Conservation (phyloP, 2,888 invertebrate species). For the Busseola fusca region DNA sequence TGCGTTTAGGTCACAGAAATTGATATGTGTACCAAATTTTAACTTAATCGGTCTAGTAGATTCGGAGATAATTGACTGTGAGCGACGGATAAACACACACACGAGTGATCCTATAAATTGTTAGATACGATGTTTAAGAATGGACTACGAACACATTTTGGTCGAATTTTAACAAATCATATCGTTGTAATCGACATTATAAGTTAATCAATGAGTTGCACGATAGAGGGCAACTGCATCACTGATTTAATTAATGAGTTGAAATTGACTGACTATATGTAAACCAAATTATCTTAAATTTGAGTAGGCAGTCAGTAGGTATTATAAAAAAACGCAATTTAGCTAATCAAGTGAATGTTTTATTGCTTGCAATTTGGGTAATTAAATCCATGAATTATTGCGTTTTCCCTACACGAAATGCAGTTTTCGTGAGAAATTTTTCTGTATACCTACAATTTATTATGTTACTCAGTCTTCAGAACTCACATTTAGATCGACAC, state of each 20-base stretch:
- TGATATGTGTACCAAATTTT: too few species aligned
- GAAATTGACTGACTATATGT: not conserved
- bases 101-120: too few species aligned
- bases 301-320: not conserved
- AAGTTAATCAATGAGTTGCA: not conserved
- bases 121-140: not conserved
- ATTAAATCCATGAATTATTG: not conserved
- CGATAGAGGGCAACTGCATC: too few species aligned
- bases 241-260: not conserved
- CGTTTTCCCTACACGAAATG: not conserved
- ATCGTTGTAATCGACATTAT: not conserved
- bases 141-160: too few species aligned
- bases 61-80: too few species aligned
- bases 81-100: too few species aligned
- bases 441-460: too few species aligned
- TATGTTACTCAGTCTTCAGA: not conserved
- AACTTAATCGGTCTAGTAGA: too few species aligned
- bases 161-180: not conserved
- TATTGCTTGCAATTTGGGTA: not conserved
- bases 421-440: not conserved
- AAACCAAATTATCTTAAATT: not conserved
- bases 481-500: slow-evolving; percentile 1
- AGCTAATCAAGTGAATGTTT: not conserved
- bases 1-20: too few species aligned
- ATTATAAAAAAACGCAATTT: not conserved